Evolutionary conservation across 1,140 invertebrate species (phyloP).

Genomic region (Lithobius niger): DNA sequence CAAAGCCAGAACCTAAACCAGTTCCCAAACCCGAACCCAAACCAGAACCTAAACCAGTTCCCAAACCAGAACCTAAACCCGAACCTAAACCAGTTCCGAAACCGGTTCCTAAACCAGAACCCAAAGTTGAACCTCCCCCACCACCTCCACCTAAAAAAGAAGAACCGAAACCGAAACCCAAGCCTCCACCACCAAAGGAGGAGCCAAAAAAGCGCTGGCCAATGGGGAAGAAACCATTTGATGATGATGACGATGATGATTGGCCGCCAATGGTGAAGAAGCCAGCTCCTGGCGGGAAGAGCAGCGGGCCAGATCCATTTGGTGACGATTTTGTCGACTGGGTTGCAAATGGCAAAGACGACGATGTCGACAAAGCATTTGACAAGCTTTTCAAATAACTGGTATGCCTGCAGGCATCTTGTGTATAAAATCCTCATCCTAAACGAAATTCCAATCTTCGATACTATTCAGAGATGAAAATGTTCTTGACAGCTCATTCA

Average conservation of each 20-base stretch:
- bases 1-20: slow-evolving; percentile 10
- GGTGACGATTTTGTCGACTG: background rate
- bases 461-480: no score
- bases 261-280: background rate
- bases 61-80: slow-evolving; percentile 10
- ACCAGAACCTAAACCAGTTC: slow-evolving; percentile 10
- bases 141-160: background rate
- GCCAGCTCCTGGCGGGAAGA: background rate
- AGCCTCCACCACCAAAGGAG: background rate
- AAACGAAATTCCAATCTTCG: no score
- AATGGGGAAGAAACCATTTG: background rate
- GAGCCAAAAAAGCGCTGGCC: background rate
- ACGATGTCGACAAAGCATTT: background rate
- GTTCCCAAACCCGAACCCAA: slow-evolving; percentile 10
- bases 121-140: slow-evolving; percentile 6
- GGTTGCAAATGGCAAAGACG: background rate
- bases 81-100: slow-evolving; percentile 10
- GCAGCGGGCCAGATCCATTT: background rate
- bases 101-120: slow-evolving; percentile 8
- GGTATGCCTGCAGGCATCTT: no score
- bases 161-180: slow-evolving; percentile 2
- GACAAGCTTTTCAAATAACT: background rate
- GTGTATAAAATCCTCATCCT: no score
- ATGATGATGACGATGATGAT: background rate
- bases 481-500: no score